Conservation (phyloP, 92 coral and sea anemone species). For the Isaurus tuberculatus region DNA sequence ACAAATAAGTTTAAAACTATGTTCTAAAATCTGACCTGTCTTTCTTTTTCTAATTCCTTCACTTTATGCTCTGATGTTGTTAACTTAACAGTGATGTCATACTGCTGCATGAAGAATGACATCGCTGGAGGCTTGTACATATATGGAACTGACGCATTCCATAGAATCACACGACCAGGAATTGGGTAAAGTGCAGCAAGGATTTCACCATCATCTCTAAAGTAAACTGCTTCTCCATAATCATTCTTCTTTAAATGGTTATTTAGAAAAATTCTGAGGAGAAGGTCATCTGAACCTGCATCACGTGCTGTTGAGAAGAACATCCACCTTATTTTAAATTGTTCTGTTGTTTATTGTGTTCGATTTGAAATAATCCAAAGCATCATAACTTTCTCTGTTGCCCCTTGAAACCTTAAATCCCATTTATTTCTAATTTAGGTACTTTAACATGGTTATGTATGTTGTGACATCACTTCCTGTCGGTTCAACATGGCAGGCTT, state of each 20-base stretch:
- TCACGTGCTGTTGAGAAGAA: constrained; percentile 36
- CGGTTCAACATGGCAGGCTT: too few relatives aligned
- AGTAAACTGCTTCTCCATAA: constrained; percentile 91
- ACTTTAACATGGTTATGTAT: too few relatives aligned
- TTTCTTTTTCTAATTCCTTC: constrained; percentile 43
- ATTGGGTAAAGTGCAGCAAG: constrained; percentile 79
- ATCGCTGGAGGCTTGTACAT: constrained; percentile 92
- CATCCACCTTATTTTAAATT: too few relatives aligned
- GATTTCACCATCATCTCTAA: constrained; percentile 76
- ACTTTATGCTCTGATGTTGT: constrained; percentile 78
- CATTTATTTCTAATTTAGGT: too few relatives aligned
- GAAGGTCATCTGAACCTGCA: constrained; percentile 63
- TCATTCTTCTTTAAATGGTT: constrained; percentile 83
- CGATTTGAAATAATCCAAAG: too few relatives aligned
- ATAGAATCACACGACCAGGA: constrained; percentile 80
- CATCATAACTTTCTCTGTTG: too few relatives aligned
- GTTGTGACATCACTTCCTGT: too few relatives aligned
- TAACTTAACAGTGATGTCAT: constrained; percentile 70
- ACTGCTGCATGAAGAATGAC: constrained; percentile 82
- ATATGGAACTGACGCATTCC: constrained; percentile 83
- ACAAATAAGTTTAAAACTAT: neutral
- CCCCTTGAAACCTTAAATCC: too few relatives aligned
- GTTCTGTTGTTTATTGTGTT: too few relatives aligned
- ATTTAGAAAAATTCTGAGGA: constrained; percentile 74
- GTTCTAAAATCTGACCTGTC: constrained; percentile 62